These are phyloP conservation scores for Conomelus anceps DNA, from an alignment of 2,888 invertebrate species.

Conservation along the genomic window DNA sequence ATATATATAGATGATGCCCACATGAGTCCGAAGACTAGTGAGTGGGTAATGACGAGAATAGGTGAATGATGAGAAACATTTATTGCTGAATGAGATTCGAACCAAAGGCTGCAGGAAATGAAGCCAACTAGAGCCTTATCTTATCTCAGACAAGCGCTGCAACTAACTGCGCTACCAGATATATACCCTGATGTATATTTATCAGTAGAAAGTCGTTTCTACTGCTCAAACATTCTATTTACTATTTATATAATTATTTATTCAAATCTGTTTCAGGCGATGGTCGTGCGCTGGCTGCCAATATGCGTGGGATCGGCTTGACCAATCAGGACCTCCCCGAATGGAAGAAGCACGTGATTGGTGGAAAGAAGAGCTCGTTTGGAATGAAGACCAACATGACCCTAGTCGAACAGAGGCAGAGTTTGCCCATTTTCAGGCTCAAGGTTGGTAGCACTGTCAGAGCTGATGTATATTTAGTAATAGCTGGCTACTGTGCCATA, in stretches of 20 bases:
- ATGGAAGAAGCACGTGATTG: conserved; percentile 98
- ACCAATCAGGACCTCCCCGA: conserved; percentile 90
- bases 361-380: conserved; percentile 95
- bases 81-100: no score
- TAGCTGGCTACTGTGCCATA: no score
- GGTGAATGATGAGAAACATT: no score
- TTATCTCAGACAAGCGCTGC: no score
- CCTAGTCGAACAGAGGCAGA: conserved; percentile 90
- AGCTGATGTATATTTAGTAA: no score
- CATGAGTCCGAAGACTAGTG: no score
- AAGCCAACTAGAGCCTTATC: no score
- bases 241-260: not conserved
- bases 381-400: conserved; percentile 95
- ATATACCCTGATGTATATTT: no score
- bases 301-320: conserved; percentile 76
- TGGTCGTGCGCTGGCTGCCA: conserved; percentile 62
- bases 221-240: not conserved
- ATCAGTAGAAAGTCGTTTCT: not conserved
- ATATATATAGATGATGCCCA: no score
- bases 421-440: conserved; percentile 91
- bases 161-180: no score
- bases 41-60: no score
- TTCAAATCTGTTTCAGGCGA: conserved; percentile 46
- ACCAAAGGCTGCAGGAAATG: no score
- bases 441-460: conserved; percentile 47